Percentiles rank a stretch among this genome's conserved stretches.
Conservation (phyloP, 2,113 vertebrate species). For the Stigmatopora nigra region DNA sequence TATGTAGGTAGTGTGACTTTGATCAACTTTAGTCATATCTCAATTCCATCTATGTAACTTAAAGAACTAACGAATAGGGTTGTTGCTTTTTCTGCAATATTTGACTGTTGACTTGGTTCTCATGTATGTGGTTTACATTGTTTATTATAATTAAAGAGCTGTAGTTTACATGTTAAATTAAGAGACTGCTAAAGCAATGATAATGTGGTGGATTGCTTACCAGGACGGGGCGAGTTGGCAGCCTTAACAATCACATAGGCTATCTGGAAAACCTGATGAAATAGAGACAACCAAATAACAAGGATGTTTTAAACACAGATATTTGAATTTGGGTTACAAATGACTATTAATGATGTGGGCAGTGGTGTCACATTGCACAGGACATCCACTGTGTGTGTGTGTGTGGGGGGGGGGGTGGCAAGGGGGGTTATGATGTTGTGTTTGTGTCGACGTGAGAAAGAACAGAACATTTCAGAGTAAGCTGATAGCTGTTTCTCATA, state of each 20-base stretch:
- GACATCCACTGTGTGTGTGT: slow-evolving; percentile 22
- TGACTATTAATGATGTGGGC: slow-evolving; percentile 31
- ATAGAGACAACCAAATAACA: background rate
- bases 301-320: background rate
- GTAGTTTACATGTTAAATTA: too few species aligned
- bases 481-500: slow-evolving; percentile 58
- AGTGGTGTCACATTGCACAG: slow-evolving; percentile 58
- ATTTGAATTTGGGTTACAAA: background rate
- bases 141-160: background rate
- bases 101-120: background rate
- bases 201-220: slow-evolving; percentile 40
- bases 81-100: background rate
- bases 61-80: background rate
- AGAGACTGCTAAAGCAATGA: background rate
- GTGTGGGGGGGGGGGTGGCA: background rate
- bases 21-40: background rate
- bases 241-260: slow-evolving; percentile 94
- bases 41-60: background rate
- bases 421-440: background rate
- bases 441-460: slow-evolving; percentile 18
- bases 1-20: background rate
- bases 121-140: background rate
- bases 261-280: slow-evolving; percentile 86
- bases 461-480: slow-evolving; percentile 46
- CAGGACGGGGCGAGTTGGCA: slow-evolving; percentile 91